These are phyloP conservation scores for Molossus alvarezi DNA, from an alignment of 2,797 vertebrate genomes.

Conservation along the genomic window DNA sequence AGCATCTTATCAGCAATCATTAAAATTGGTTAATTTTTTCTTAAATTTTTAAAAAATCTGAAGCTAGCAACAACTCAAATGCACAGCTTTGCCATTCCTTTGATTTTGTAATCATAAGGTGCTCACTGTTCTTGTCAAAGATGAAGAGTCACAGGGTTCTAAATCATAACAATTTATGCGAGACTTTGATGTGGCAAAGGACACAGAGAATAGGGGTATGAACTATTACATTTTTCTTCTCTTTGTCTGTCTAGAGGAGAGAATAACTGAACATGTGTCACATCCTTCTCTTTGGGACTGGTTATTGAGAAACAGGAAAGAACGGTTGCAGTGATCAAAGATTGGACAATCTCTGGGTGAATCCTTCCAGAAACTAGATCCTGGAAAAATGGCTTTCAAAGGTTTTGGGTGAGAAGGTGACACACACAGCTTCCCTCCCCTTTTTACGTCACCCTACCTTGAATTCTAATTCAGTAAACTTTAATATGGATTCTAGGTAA, in stretches of 20 bases:
- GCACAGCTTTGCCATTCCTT: constrained; percentile 51
- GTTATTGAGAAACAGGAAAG: background rate
- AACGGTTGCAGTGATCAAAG: background rate
- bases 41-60: constrained; percentile 1
- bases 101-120: constrained; percentile 54
- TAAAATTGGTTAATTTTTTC: constrained; percentile 64
- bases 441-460: background rate
- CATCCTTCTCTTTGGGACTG: background rate
- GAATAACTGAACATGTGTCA: background rate
- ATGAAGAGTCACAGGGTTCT: background rate
- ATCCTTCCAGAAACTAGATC: background rate
- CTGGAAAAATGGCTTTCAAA: background rate
- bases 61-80: constrained; percentile 56
- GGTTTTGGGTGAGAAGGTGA: background rate
- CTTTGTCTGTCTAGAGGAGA: background rate
- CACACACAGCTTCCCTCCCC: rapidly evolving
- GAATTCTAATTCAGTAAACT: background rate
- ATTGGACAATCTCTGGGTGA: background rate
- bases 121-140: constrained; percentile 62
- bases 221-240: background rate
- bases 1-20: background rate
- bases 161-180: background rate
- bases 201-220: background rate
- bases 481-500: background rate
- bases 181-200: background rate